A percentile compares a stretch with the other conserved stretches of the same genome.
phyloP scores from a whole-genome alignment of 2,113 vertebrate species.

The Myodes glareolus region DNA sequence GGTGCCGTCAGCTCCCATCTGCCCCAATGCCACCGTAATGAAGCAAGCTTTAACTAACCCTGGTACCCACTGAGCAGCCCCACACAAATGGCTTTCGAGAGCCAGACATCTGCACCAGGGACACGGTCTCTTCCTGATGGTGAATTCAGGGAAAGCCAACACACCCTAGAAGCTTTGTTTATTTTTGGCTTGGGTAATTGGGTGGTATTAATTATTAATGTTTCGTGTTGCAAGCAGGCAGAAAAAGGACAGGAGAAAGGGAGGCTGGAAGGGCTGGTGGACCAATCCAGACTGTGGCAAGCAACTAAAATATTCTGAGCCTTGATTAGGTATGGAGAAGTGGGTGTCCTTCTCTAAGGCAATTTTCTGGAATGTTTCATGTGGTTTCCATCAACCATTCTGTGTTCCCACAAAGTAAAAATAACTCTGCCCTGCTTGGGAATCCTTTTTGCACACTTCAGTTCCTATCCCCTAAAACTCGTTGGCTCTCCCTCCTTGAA shows the following conservation, averaged over 20 bases:
- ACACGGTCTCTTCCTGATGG: conserved; percentile 46
- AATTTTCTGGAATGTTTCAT: conserved; percentile 48
- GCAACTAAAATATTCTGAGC: not conserved
- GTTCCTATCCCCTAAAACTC: conserved; percentile 27
- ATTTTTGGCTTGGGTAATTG: conserved; percentile 66
- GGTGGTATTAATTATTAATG: conserved; percentile 72
- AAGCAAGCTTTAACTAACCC: conserved; percentile 79
- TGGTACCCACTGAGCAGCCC: conserved; percentile 67
- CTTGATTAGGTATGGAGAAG: not conserved
- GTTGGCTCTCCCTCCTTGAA: not conserved
- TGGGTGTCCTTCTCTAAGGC: not conserved
- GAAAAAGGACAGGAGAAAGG: conserved; percentile 46
- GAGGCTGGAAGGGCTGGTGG: not conserved
- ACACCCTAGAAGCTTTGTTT: conserved; percentile 71
- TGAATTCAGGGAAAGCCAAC: conserved; percentile 68
- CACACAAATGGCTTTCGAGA: conserved; percentile 72
- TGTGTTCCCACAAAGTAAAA: conserved; percentile 23
- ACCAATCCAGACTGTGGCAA: conserved; percentile 17
- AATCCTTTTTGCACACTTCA: not conserved
- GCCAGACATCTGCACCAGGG: conserved; percentile 65
- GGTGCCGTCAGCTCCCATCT: conserved; percentile 71
- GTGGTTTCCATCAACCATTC: not conserved
- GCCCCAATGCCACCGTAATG: conserved; percentile 75
- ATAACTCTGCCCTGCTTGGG: conserved; percentile 32
- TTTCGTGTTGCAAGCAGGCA: conserved; percentile 10